Evolutionary conservation across 2,113 vertebrate species (phyloP).

Genomic region (Colossoma macropomum): DNA sequence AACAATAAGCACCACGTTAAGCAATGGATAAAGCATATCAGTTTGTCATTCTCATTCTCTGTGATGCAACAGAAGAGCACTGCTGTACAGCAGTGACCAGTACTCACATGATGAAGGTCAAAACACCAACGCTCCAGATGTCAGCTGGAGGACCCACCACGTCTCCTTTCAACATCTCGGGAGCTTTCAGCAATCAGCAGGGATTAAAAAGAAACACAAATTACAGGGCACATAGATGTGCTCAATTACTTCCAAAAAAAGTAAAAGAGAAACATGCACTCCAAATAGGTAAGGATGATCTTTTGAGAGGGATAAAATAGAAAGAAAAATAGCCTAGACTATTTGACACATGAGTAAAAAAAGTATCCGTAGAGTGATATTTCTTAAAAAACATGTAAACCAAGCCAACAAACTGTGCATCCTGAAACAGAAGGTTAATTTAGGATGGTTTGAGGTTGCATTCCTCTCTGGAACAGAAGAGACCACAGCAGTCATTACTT

Average conservation of each 20-base stretch:
- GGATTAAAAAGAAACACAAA: conserved; percentile 48
- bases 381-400: background rate
- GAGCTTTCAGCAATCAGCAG: conserved; percentile 76
- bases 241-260: conserved; percentile 23
- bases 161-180: conserved; percentile 97
- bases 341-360: background rate
- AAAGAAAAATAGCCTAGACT: background rate
- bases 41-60: background rate
- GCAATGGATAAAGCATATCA: background rate
- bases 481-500: conserved; percentile 66
- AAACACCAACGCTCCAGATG: conserved; percentile 91
- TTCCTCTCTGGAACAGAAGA: background rate
- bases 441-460: conserved; percentile 8
- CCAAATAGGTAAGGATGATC: background rate
- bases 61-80: background rate
- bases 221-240: conserved; percentile 30
- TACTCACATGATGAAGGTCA: conserved; percentile 96
- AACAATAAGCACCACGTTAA: background rate
- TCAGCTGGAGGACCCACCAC: conserved; percentile 94
- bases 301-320: background rate
- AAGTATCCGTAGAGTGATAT: background rate
- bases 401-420: background rate
- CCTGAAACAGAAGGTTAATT: background rate
- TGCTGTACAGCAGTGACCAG: conserved; percentile 28
- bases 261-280: conserved; percentile 14